A percentile compares a stretch with the other conserved stretches of the same genome.
Evolutionary conservation across 2,797 vertebrate species (phyloP).

Genomic region (Cetoscarus ocellatus): DNA sequence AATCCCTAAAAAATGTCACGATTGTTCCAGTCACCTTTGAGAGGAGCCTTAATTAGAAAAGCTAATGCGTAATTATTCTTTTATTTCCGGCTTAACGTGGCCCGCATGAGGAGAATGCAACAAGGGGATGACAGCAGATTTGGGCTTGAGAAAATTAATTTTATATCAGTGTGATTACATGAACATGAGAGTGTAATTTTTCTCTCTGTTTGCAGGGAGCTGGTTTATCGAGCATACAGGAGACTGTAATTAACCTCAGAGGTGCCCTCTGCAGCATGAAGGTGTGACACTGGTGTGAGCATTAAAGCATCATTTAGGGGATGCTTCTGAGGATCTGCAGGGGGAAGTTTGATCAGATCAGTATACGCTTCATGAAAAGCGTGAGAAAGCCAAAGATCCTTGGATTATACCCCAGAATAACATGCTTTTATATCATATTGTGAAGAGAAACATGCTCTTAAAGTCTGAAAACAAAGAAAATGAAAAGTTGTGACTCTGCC

Average conservation of each 20-base stretch:
- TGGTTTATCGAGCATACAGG: constrained; percentile 3
- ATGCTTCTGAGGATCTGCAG: neutral
- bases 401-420: neutral
- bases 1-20: constrained; percentile 52
- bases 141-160: constrained; percentile 43
- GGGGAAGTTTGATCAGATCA: constrained; percentile 32
- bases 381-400: constrained; percentile 3
- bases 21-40: constrained; percentile 64
- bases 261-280: constrained; percentile 31
- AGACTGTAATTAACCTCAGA: constrained; percentile 57
- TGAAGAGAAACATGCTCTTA: constrained; percentile 1
- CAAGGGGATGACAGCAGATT: constrained; percentile 53
- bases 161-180: constrained; percentile 47
- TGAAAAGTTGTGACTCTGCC: constrained; percentile 1
- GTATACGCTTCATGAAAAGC: constrained; percentile 10
- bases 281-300: constrained; percentile 24
- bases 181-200: constrained; percentile 37
- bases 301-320: constrained; percentile 1
- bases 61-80: constrained; percentile 59
- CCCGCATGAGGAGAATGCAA: constrained; percentile 29
- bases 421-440: neutral
- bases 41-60: constrained; percentile 65
- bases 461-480: constrained; percentile 6
- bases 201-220: constrained; percentile 21
- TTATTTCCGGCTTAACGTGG: constrained; percentile 54